Percentiles rank a stretch among this genome's conserved stretches.
These are phyloP conservation scores for Brachionus asplanchnoidis DNA, from an alignment of 1,140 invertebrate species.

Conservation along the genomic window DNA sequence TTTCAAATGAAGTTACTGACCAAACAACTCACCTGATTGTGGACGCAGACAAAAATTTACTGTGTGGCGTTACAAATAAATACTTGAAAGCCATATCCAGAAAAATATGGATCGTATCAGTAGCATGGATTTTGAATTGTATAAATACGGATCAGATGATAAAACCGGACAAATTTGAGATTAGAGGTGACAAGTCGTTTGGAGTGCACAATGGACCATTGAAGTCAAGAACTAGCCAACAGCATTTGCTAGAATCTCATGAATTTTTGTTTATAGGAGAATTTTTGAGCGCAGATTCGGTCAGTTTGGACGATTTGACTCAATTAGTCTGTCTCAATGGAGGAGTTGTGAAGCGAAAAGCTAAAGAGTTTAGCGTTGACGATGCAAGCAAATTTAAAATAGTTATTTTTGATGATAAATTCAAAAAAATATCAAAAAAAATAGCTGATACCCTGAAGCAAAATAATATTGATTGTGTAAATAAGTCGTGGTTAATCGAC, in stretches of 20 bases:
- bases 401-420: constrained; percentile 34
- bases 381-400: not conserved
- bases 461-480: constrained; percentile 25
- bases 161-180: constrained; percentile 30
- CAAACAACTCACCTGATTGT: constrained; percentile 18
- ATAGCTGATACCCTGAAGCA: not conserved
- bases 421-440: constrained; percentile 2
- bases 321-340: not conserved
- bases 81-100: constrained; percentile 30
- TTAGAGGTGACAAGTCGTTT: constrained; percentile 30
- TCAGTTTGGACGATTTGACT: constrained; percentile 15
- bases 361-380: constrained; percentile 14
- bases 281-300: constrained; percentile 4
- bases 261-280: constrained; percentile 35
- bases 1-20: not conserved
- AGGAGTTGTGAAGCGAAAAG: not conserved
- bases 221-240: not conserved
- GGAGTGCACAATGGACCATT: constrained; percentile 17
- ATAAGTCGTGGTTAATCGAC: constrained; percentile 30
- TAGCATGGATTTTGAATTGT: constrained; percentile 22
- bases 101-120: constrained; percentile 32
- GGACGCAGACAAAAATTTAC: constrained; percentile 30
- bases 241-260: not conserved
- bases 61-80: constrained; percentile 24
- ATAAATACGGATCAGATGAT: not conserved